Percentiles rank a stretch among this genome's conserved stretches.
phyloP scores from a whole-genome alignment of 2,113 vertebrate genomes.

The Falco punctatus region DNA sequence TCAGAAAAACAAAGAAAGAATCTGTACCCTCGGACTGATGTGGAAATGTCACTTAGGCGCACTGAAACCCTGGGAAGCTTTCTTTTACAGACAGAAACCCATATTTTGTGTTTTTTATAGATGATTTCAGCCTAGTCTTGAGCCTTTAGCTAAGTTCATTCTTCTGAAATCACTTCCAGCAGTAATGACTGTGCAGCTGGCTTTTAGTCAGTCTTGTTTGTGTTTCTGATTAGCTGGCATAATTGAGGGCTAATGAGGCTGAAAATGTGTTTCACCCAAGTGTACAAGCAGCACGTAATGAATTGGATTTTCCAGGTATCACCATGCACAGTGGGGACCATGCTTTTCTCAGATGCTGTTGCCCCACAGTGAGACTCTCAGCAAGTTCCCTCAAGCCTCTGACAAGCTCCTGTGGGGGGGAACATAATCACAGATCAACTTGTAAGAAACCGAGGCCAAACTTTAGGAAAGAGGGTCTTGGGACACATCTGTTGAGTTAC shows the following conservation, averaged over 20 bases:
- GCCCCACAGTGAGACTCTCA: neutral
- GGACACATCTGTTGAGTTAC: neutral
- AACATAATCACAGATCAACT: neutral
- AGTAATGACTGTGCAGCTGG: neutral
- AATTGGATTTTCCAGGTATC: neutral
- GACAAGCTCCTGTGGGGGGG: neutral
- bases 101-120: neutral
- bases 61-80: neutral
- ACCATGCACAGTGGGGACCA: fast-evolving
- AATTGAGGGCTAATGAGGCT: neutral
- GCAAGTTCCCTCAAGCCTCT: neutral
- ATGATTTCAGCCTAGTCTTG: neutral
- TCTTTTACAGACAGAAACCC: neutral
- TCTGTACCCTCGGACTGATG: neutral
- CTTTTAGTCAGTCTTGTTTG: neutral
- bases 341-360: neutral
- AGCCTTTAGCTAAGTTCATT: neutral
- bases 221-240: neutral
- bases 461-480: neutral
- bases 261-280: neutral
- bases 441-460: neutral
- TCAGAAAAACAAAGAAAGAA: neutral
- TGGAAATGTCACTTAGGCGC: neutral
- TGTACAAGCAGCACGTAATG: neutral
- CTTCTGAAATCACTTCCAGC: neutral